A percentile compares a stretch with the other conserved stretches of the same genome.
phyloP scores from a whole-genome alignment of 2,113 vertebrate genomes.

The Toxostoma redivivum region DNA sequence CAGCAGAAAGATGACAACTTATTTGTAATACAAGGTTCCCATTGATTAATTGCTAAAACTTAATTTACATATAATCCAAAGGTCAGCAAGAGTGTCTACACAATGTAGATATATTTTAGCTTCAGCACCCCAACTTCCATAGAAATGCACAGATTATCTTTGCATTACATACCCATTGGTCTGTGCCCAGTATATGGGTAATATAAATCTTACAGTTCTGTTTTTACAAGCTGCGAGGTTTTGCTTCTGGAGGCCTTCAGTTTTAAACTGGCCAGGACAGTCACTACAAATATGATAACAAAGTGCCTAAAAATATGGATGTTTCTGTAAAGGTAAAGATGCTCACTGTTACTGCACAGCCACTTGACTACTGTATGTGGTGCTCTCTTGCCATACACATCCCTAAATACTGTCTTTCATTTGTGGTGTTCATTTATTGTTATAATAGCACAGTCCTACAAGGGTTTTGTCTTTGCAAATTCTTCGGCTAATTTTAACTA shows the following conservation, averaged over 20 bases:
- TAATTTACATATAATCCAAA: background rate
- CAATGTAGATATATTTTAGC: background rate
- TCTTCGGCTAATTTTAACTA: background rate
- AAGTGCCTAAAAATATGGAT: constrained; percentile 29
- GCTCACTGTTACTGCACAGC: background rate
- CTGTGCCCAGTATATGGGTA: background rate
- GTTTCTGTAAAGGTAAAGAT: background rate
- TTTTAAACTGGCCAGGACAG: background rate
- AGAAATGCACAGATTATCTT: background rate
- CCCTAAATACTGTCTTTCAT: background rate
- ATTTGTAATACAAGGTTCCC: background rate
- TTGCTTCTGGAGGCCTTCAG: background rate
- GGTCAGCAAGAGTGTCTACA: background rate
- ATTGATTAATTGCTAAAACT: background rate
- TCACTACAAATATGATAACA: background rate
- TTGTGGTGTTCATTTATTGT: background rate
- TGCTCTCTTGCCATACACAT: background rate
- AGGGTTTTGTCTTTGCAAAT: background rate
- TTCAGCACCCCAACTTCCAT: background rate
- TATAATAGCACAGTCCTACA: background rate
- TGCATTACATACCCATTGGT: background rate
- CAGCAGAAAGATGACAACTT: background rate
- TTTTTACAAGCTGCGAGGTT: background rate
- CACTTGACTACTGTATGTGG: background rate
- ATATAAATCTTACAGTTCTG: background rate